Conservation (phyloP, 2,797 vertebrate genomes). For the Cossypha heuglini region DNA sequence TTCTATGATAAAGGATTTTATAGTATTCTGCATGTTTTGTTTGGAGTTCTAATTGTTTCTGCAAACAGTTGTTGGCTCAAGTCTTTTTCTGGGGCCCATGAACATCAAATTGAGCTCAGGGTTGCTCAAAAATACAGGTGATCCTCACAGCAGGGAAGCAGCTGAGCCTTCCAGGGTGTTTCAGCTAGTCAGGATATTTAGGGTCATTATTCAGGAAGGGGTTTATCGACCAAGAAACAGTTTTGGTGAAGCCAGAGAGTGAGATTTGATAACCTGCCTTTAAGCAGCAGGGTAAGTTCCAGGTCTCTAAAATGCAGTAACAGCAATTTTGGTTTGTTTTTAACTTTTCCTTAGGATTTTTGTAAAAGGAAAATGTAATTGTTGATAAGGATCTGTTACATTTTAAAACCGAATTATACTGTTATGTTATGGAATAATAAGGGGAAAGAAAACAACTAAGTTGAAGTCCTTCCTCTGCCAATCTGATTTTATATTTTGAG, state of each 20-base stretch:
- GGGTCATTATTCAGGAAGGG: neutral
- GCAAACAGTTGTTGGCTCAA: neutral
- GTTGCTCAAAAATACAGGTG: neutral
- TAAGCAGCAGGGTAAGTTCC: neutral
- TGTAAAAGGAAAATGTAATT: neutral
- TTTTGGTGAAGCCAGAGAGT: neutral
- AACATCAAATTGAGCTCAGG: neutral
- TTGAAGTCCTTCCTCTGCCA: neutral
- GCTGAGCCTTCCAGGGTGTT: neutral
- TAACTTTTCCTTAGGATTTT: neutral
- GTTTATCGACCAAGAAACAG: neutral
- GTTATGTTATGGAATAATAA: neutral
- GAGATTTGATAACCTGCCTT: neutral
- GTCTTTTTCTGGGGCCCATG: neutral
- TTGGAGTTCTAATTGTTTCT: neutral
- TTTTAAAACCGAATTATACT: neutral
- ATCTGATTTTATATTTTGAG: neutral
- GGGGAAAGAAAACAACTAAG: neutral
- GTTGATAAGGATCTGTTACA: neutral
- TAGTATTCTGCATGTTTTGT: rapidly evolving
- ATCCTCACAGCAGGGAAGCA: neutral
- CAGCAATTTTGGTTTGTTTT: neutral
- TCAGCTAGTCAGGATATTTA: neutral
- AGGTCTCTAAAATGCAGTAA: neutral
- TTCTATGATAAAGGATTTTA: neutral